phyloP scores from a whole-genome alignment of 2,113 vertebrate species.

The Stegastes partitus region DNA sequence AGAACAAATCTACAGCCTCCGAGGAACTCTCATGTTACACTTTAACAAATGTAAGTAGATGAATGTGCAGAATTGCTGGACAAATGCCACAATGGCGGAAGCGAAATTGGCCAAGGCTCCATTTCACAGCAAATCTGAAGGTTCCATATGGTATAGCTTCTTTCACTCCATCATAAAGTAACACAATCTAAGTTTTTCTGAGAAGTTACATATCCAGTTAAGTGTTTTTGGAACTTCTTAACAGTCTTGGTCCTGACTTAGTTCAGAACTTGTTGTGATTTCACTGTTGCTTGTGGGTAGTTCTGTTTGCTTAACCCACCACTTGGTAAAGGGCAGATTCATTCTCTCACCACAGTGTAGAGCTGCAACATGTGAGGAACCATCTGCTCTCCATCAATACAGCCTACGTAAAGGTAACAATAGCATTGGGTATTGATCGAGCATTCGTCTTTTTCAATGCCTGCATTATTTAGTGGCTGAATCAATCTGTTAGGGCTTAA shows the following conservation, averaged over 20 bases:
- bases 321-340: constrained; percentile 2
- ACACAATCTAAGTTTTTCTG: background rate
- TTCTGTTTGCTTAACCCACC: background rate
- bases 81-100: constrained; percentile 36
- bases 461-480: constrained; percentile 78
- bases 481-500: constrained; percentile 79
- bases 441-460: constrained; percentile 71
- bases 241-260: background rate
- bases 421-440: constrained; percentile 70
- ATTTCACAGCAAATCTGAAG: constrained; percentile 9
- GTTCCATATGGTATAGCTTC: constrained; percentile 1
- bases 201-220: background rate
- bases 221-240: background rate
- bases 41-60: constrained; percentile 49
- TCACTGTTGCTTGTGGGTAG: background rate
- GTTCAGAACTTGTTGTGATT: background rate
- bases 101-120: background rate
- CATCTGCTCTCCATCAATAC: constrained; percentile 46
- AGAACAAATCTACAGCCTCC: constrained; percentile 44
- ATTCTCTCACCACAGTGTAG: constrained; percentile 17
- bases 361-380: constrained; percentile 40
- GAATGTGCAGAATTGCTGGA: constrained; percentile 26
- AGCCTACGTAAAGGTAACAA: constrained; percentile 38
- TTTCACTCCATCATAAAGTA: constrained; percentile 7
- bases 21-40: constrained; percentile 44